Evolutionary conservation across 2,113 vertebrate species (phyloP).

Genomic region (Amphiprion percula): DNA sequence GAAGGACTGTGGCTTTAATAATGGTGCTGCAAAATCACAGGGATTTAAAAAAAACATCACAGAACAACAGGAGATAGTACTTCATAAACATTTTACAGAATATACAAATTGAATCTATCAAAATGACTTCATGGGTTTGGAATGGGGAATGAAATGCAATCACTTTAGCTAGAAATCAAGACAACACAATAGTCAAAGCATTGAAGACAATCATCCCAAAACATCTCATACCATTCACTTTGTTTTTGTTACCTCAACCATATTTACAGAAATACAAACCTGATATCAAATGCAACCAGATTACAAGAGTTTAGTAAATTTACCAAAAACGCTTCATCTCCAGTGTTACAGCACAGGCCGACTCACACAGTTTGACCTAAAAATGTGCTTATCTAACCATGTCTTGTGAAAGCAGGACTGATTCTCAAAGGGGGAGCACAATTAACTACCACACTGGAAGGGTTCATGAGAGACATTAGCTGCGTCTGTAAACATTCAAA

Average conservation of each 20-base stretch:
- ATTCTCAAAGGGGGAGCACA: slow-evolving; percentile 56
- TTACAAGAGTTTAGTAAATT: slow-evolving; percentile 78
- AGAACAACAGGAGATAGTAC: slow-evolving; percentile 74
- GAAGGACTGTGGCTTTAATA: slow-evolving; percentile 53
- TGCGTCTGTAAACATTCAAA: slow-evolving; percentile 79
- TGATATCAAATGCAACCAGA: slow-evolving; percentile 78
- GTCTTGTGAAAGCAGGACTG: slow-evolving; percentile 63
- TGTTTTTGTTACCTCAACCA: slow-evolving; percentile 32
- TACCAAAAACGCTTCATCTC: slow-evolving; percentile 68
- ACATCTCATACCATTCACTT: slow-evolving; percentile 44
- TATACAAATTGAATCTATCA: slow-evolving; percentile 77
- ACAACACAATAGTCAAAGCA: slow-evolving; percentile 74
- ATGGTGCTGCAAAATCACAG: slow-evolving; percentile 68
- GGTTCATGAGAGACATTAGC: slow-evolving; percentile 46
- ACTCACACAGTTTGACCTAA: slow-evolving; percentile 60
- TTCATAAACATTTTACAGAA: slow-evolving; percentile 74
- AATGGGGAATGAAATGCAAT: slow-evolving; percentile 47
- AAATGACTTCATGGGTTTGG: slow-evolving; percentile 51
- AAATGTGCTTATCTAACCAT: slow-evolving; percentile 82
- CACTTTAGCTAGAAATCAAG: slow-evolving; percentile 70
- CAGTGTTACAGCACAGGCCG: slow-evolving; percentile 65
- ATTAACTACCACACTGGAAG: slow-evolving; percentile 53
- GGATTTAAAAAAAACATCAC: slow-evolving; percentile 69
- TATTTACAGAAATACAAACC: slow-evolving; percentile 82
- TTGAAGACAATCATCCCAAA: slow-evolving; percentile 68